Base-by-base conservation (phyloP, 1,140 invertebrate genomes). In the Lutraria rhynchaena region DNA sequence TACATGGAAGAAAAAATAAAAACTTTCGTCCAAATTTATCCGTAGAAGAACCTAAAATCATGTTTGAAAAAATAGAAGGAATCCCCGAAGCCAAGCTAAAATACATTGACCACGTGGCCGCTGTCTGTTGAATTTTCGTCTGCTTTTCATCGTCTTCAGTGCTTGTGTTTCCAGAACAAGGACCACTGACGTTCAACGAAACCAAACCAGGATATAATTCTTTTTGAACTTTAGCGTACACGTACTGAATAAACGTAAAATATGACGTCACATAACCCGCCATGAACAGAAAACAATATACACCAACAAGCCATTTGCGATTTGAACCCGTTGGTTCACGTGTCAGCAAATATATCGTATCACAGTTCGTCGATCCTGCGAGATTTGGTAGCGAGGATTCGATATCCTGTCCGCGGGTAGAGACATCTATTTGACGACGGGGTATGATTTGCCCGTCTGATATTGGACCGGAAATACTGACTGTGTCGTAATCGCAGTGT, bases 1-100 rank as follows among this genome's bases (percentile, higher is more conserved):
- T 22, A 37, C 65, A 65, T 19, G 78, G 51, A 1, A 81, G 37
- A 44, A 73, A 49, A 49, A 81, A 81, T 15, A 81, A 29, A 44
- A 81, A 81, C 57, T 81, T 81, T 41, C 78, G 31, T 19, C 78
- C 78, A 49, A 73, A 81, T 57, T 74, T 81, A 29, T 81, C 78
- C 22, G 78, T 81, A 9, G 37, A 65, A 15, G 78, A 81, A 27
- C 78, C 78, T 27, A 81, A 41, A 35, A 81, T 17, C 2, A 81
- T 73, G 44, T 81, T 81, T 17, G 78, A 55, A 17, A 81, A 73
- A 22, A 81, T 55, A 22, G 69, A 55, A 5, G 60, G 57, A 37
- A 81, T 51, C 27, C 70, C 70, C 24, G 41, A 65, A 1, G 78
- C 67, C 35, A 81, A 46, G 53, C 57, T 61, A 13, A 46, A 61